Evolutionary conservation across 1,140 invertebrate genomes (phyloP), one percentile per base, ranked within the genome.

Genomic region (Drosophila subobscura): DNA sequence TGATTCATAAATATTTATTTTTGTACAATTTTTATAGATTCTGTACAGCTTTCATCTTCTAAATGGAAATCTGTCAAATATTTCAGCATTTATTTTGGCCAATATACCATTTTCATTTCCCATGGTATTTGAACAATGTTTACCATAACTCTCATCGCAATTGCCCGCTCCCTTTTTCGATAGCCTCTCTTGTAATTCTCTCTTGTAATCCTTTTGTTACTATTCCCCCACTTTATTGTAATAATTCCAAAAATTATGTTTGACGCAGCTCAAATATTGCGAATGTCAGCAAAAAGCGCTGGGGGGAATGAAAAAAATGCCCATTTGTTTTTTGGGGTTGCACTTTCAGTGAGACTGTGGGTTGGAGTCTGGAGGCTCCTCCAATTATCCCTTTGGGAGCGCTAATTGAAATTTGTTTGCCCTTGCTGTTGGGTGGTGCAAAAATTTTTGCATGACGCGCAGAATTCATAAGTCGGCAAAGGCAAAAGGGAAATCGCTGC

Each of bases 321-420:
- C 10, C 22, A 22, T 56, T 46, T 63, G 44, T 27, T 33, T 22
- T 56, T 61, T 59, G 42, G 47, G 66, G 66, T 23, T 61, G 58
- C 50, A 60, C 54, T 80, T 80, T 76, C 57, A 66, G 58, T 53
- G 59, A 46, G 8, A 10, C n/a, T 27, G 45, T 57, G 22, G 50
- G 61, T 57, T 56, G 51, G 52, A 45, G 44, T 20, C 23, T 41
- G 16, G 16, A 20, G 16, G 16, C 29, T 6, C 7, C 23, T 23
- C 27, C 29, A 1, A 10, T 12, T 4, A 37, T 1, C 3, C 10
- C 33, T 12, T 37, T 37, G 2, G 22, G 50, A 49, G 27, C 59
- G 73, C 71, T 78, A 83, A 78, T 83, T 78, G 74, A 83, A 83
- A 70, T 56, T 67, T 81, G 42, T 79, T 67, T 52, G 50, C 50